Percentiles rank a stretch among this genome's conserved stretches.
These are phyloP conservation scores for Papilio dardanus DNA, from an alignment of 1,140 invertebrate genomes.

Conservation along the genomic window DNA sequence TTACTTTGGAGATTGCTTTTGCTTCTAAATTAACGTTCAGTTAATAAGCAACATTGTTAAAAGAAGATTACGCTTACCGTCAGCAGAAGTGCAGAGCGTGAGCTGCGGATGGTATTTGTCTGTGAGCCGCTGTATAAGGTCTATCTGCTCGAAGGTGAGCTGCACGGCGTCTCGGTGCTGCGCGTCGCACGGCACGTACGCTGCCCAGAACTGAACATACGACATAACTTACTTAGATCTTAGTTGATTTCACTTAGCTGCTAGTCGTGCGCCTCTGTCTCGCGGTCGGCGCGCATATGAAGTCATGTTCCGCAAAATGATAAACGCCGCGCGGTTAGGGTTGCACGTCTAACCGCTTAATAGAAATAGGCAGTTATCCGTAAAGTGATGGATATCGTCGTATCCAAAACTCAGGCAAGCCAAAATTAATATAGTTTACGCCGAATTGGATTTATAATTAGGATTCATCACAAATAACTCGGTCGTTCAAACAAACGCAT, in stretches of 20 bases:
- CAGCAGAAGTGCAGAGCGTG: conserved; percentile 89
- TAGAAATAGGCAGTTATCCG: too few relatives aligned
- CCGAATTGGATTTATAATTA: neutral
- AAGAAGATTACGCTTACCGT: conserved; percentile 82
- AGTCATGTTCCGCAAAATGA: neutral
- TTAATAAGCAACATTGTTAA: conserved; percentile 17
- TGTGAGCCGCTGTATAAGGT: conserved; percentile 92
- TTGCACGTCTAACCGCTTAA: too few relatives aligned
- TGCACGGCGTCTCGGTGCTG: conserved; percentile 93
- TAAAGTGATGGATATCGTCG: too few relatives aligned
- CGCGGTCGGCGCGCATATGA: neutral
- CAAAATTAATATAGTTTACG: neutral
- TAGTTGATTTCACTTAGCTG: neutral
- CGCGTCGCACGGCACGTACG: conserved; percentile 92
- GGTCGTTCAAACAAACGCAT: neutral
- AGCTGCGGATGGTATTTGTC: conserved; percentile 91
- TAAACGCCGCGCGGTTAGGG: neutral
- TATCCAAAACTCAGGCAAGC: too few relatives aligned
- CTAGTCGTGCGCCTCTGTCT: neutral
- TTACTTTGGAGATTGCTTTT: conserved; percentile 33
- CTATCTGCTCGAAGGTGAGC: conserved; percentile 93
- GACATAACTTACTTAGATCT: neutral
- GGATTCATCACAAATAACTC: neutral
- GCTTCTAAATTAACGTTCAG: conserved; percentile 27
- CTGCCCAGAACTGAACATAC: conserved; percentile 91